Percentiles rank a stretch among this genome's conserved stretches.
Evolutionary conservation across 2,888 invertebrate genomes (phyloP).

Genomic region (Amphipyra tragopoginis): DNA sequence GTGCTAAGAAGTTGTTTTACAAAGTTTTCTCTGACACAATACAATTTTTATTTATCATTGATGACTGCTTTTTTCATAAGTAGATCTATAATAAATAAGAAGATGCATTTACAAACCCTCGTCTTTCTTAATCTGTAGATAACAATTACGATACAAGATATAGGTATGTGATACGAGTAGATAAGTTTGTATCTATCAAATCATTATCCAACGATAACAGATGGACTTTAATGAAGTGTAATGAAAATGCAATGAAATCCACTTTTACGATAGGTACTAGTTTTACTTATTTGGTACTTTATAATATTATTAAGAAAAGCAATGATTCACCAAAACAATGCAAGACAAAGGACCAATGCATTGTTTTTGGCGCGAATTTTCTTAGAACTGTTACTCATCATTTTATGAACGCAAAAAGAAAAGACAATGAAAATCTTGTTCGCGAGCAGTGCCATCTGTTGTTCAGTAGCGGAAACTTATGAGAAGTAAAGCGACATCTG

Average conservation of each 20-base stretch:
- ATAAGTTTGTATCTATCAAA: neutral
- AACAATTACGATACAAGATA: too few relatives aligned
- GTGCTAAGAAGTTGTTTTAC: too few relatives aligned
- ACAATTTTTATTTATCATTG: too few relatives aligned
- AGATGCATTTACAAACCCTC: too few relatives aligned
- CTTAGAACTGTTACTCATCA: conserved; percentile 41
- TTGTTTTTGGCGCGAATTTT: conserved; percentile 39
- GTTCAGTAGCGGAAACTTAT: conserved; percentile 52
- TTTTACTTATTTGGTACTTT: neutral
- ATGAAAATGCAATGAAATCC: conserved; percentile 13
- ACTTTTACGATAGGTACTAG: neutral
- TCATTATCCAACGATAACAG: conserved; percentile 19
- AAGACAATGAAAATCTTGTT: conserved; percentile 4
- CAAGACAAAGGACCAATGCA: conserved; percentile 37
- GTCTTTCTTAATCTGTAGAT: too few relatives aligned
- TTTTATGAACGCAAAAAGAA: conserved; percentile 31
- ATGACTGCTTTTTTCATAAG: too few relatives aligned
- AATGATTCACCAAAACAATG: conserved; percentile 32
- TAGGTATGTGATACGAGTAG: neutral
- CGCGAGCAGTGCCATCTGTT: conserved; percentile 63
- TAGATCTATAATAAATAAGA: too few relatives aligned
- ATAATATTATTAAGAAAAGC: conserved; percentile 15
- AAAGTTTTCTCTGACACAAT: too few relatives aligned
- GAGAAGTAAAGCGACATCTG: conserved; percentile 22
- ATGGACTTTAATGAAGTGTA: conserved; percentile 10